These are phyloP conservation scores for Penaeus vannamei DNA, from an alignment of 1,140 invertebrate genomes.

Conservation along the genomic window DNA sequence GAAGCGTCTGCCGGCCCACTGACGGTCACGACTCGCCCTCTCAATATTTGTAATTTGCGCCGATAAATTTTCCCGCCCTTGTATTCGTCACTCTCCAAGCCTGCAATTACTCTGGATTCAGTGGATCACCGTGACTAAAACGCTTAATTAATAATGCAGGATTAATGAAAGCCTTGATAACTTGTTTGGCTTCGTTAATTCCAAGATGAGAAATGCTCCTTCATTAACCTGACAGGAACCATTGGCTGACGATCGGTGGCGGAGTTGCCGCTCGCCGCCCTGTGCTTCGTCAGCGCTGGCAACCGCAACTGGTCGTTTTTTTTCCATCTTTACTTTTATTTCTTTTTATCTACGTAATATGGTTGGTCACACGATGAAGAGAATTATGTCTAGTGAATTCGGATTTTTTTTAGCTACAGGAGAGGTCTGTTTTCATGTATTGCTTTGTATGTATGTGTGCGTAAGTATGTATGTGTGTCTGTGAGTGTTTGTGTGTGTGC, in stretches of 20 bases:
- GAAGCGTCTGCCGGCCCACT: background rate
- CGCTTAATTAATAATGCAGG: conserved; percentile 64
- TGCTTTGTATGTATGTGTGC: too few relatives aligned
- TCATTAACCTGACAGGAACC: conserved; percentile 52
- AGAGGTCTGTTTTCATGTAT: too few relatives aligned
- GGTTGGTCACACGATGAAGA: too few relatives aligned
- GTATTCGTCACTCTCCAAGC: conserved; percentile 24
- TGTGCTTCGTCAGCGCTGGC: too few relatives aligned
- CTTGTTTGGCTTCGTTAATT: conserved; percentile 58
- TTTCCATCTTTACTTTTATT: too few relatives aligned
- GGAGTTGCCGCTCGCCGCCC: background rate
- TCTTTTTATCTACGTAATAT: too few relatives aligned
- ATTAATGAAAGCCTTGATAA: conserved; percentile 62
- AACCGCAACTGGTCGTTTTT: too few relatives aligned
- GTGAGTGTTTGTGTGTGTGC: too few relatives aligned
- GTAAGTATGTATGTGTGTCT: too few relatives aligned
- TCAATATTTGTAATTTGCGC: conserved; percentile 46
- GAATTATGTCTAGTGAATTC: too few relatives aligned
- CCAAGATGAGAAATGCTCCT: conserved; percentile 38
- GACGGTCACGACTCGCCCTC: conserved; percentile 39
- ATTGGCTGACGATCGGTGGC: conserved; percentile 43
- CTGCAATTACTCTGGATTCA: conserved; percentile 57
- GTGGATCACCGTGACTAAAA: conserved; percentile 61
- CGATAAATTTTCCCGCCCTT: conserved; percentile 44
- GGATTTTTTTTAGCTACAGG: too few relatives aligned